Conservation (phyloP, 2,113 vertebrate species). For the Rhea pennata region DNA sequence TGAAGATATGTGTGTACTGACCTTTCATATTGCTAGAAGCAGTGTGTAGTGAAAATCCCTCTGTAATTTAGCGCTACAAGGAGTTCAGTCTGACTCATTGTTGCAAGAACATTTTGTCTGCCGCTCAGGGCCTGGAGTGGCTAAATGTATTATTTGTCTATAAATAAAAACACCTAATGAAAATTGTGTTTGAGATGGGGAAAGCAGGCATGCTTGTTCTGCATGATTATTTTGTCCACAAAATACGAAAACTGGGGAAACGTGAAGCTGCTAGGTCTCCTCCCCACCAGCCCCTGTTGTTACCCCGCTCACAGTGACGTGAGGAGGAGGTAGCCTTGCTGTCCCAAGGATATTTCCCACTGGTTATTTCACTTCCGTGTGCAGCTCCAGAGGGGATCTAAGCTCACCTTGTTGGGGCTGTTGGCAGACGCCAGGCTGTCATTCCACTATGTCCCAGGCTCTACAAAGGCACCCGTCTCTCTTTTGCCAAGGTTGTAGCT, state of each 20-base stretch:
- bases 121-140: background rate
- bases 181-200: background rate
- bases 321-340: fast-evolving
- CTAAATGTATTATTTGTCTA: constrained; percentile 7
- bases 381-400: background rate
- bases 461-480: background rate
- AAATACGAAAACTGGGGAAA: background rate
- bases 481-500: background rate
- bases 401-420: background rate
- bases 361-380: background rate
- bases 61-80: constrained; percentile 57
- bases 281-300: background rate
- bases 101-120: constrained; percentile 27
- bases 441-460: background rate
- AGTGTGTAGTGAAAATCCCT: constrained; percentile 56
- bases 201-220: background rate
- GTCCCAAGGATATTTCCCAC: background rate
- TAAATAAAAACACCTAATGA: constrained; percentile 20
- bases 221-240: background rate
- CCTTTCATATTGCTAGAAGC: constrained; percentile 62
- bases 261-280: background rate
- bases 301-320: background rate
- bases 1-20: constrained; percentile 62
- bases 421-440: background rate
- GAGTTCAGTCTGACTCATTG: constrained; percentile 46